A percentile compares a stretch with the other conserved stretches of the same genome.
Evolutionary conservation across 2,888 invertebrate species (phyloP).

Genomic region (Galerucella nymphaeae): DNA sequence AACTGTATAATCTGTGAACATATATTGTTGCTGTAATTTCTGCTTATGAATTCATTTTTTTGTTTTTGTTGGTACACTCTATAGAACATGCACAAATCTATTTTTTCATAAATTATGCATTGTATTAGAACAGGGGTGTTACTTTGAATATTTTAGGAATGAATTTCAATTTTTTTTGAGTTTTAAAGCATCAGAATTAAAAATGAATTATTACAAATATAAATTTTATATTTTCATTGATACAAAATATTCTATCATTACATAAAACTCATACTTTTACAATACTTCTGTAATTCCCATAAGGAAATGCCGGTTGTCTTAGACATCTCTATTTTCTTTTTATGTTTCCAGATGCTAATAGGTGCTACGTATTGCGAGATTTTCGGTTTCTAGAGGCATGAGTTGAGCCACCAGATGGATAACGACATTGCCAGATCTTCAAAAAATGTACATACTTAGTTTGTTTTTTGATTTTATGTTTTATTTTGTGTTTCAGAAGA

Average conservation of each 20-base stretch:
- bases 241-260: not conserved
- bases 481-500: constrained; percentile 47
- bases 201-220: too few species aligned
- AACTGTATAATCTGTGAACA: too few species aligned
- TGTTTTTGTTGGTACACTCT: too few species aligned
- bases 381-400: constrained; percentile 54
- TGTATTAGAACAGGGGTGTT: too few species aligned
- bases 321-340: constrained; percentile 66
- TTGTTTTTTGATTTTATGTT: constrained; percentile 37
- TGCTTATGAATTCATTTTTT: too few species aligned
- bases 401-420: constrained; percentile 52
- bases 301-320: constrained; percentile 51
- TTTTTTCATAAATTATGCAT: too few species aligned
- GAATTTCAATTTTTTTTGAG: too few species aligned
- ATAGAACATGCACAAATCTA: too few species aligned
- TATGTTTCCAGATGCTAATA: constrained; percentile 66
- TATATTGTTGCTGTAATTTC: too few species aligned
- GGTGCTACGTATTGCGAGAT: constrained; percentile 58
- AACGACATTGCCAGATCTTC: constrained; percentile 53
- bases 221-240: too few species aligned
- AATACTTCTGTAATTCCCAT: constrained; percentile 40
- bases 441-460: constrained; percentile 50
- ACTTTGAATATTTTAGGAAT: too few species aligned
- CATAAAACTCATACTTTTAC: constrained; percentile 51
- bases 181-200: too few species aligned